Conservation (phyloP, 2,113 vertebrate species). For the Xiphorhynchus elegans region DNA sequence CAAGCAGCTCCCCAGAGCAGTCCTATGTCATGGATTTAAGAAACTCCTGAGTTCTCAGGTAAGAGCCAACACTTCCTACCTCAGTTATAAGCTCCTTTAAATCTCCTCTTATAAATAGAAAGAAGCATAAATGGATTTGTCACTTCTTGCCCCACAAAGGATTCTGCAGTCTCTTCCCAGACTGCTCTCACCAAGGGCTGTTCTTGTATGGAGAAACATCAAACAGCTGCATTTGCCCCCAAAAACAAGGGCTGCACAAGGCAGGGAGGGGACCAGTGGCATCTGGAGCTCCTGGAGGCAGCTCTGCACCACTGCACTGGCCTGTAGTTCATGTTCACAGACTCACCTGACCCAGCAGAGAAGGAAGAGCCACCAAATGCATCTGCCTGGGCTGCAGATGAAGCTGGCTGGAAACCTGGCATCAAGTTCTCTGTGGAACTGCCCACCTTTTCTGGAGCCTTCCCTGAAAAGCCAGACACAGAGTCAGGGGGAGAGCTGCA, state of each 20-base stretch:
- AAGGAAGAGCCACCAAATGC: slow-evolving; percentile 79
- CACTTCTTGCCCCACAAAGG: background rate
- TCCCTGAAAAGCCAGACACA: slow-evolving; percentile 70
- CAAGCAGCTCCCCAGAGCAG: background rate
- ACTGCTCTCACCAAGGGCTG: background rate
- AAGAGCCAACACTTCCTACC: background rate
- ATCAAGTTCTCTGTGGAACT: slow-evolving; percentile 86
- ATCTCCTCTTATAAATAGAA: background rate
- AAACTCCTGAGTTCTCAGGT: background rate
- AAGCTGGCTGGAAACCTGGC: slow-evolving; percentile 76
- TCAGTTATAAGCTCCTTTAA: background rate
- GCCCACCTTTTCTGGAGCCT: slow-evolving; percentile 80
- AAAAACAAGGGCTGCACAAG: accelerated
- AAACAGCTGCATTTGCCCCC: background rate
- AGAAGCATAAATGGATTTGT: background rate
- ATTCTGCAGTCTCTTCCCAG: background rate
- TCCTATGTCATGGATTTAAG: background rate
- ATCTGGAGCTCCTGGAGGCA: background rate
- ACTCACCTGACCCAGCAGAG: slow-evolving; percentile 82
- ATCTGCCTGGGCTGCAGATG: slow-evolving; percentile 57
- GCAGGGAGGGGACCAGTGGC: background rate
- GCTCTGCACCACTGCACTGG: background rate
- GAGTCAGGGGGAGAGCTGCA: background rate
- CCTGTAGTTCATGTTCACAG: accelerated
- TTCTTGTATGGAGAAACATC: background rate